Percentiles rank a stretch among this genome's conserved stretches.
Evolutionary conservation across 2,113 vertebrate genomes (phyloP).

Genomic region (Chelonoidis abingdonii): DNA sequence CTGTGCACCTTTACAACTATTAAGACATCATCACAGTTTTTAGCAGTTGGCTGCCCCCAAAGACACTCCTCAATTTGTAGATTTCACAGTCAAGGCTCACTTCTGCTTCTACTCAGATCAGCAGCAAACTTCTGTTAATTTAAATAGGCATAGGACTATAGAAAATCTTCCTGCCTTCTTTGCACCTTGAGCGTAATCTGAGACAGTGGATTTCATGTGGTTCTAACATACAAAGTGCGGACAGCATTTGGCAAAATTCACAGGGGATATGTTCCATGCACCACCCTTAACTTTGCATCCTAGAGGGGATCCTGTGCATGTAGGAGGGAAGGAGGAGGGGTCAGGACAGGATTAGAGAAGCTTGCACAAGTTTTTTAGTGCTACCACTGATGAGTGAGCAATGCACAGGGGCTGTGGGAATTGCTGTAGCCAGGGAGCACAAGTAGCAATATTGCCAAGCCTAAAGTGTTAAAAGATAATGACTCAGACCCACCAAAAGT

Average conservation of each 20-base stretch:
- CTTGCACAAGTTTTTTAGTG: neutral
- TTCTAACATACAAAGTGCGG: neutral
- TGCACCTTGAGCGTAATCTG: neutral
- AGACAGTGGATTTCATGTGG: neutral
- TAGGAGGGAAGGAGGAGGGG: neutral
- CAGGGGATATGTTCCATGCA: neutral
- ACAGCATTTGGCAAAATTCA: neutral
- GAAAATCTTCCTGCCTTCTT: conserved; percentile 37
- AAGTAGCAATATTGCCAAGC: neutral
- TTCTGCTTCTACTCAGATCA: conserved; percentile 52
- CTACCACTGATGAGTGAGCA: neutral
- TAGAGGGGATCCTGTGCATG: neutral
- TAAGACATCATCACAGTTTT: conserved; percentile 32
- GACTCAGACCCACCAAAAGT: neutral
- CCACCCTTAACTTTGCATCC: neutral
- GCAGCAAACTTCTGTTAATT: conserved; percentile 65
- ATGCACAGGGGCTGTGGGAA: neutral
- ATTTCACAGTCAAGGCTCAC: conserved; percentile 12
- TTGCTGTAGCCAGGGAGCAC: neutral
- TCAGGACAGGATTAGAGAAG: neutral
- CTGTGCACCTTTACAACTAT: conserved; percentile 59
- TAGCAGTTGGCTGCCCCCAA: conserved; percentile 31
- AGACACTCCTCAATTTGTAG: conserved; percentile 53
- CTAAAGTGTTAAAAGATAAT: neutral
- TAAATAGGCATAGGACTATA: conserved; percentile 10